Conservation (phyloP, 2,113 vertebrate species). For the Malurus cyaneus region DNA sequence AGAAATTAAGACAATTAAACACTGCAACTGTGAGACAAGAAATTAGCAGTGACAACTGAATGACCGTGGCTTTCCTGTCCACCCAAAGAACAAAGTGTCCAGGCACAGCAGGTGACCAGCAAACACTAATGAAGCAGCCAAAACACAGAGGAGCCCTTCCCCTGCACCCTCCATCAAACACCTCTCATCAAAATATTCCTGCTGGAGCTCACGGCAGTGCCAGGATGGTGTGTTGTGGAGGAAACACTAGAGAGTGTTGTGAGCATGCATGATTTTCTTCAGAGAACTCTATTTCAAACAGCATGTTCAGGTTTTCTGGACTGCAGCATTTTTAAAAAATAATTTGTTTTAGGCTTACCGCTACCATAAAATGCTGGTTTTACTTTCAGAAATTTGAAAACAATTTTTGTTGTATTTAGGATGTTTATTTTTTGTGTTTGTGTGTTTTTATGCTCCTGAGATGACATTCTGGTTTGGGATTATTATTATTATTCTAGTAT, state of each 20-base stretch:
- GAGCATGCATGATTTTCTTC: not conserved
- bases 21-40: not conserved
- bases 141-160: not conserved
- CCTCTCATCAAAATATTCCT: not conserved
- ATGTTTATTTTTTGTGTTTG: not conserved
- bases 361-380: not conserved
- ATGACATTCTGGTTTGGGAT: not conserved
- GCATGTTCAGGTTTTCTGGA: not conserved
- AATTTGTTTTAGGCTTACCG: not conserved
- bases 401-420: not conserved
- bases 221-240: not conserved
- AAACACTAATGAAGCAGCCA: not conserved
- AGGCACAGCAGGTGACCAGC: not conserved
- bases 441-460: not conserved
- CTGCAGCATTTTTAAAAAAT: not conserved
- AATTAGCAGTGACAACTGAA: not conserved
- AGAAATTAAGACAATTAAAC: slow-evolving; percentile 30
- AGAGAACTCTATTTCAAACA: not conserved
- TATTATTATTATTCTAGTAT: not conserved
- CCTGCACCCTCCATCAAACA: not conserved
- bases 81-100: not conserved
- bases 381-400: not conserved
- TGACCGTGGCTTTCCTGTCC: not conserved
- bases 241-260: not conserved
- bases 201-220: not conserved